Conservation (phyloP, 1,140 invertebrate species). For the Eubasilissa regina region DNA sequence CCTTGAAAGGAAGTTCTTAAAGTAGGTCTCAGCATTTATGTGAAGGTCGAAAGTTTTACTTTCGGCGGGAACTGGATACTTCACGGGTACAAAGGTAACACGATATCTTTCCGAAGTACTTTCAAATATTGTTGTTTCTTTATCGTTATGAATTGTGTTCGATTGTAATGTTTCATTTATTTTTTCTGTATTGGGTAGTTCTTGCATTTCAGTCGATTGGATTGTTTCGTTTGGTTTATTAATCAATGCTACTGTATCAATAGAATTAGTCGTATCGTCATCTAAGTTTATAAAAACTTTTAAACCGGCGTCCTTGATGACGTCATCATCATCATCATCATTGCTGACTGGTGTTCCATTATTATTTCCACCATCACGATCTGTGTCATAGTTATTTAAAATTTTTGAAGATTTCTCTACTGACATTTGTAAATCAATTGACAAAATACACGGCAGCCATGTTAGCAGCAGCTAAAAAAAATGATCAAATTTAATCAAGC, state of each 20-base stretch:
- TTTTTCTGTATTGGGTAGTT: background rate
- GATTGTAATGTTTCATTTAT: background rate
- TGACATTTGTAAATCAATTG: no score
- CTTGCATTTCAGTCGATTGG: background rate
- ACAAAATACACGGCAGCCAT: no score
- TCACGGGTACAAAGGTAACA: constrained; percentile 10
- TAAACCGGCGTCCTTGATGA: background rate
- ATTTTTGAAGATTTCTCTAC: background rate
- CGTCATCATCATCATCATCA: background rate
- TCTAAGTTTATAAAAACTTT: constrained; percentile 8
- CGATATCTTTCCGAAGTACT: background rate
- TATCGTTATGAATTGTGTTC: background rate
- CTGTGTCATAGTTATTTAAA: background rate
- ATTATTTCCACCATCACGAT: background rate
- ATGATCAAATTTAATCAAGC: no score
- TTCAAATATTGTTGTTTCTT: constrained; percentile 3
- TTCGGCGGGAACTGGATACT: constrained; percentile 13
- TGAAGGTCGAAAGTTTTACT: constrained; percentile 50
- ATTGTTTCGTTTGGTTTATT: background rate
- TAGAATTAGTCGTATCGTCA: background rate
- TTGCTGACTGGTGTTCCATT: background rate
- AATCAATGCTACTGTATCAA: background rate
- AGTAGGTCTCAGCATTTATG: constrained; percentile 45
- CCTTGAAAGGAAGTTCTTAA: constrained; percentile 47
- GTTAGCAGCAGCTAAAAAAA: no score